Base-by-base conservation (phyloP, 2,113 vertebrate species). In the Sphaerodactylus townsendi region DNA sequence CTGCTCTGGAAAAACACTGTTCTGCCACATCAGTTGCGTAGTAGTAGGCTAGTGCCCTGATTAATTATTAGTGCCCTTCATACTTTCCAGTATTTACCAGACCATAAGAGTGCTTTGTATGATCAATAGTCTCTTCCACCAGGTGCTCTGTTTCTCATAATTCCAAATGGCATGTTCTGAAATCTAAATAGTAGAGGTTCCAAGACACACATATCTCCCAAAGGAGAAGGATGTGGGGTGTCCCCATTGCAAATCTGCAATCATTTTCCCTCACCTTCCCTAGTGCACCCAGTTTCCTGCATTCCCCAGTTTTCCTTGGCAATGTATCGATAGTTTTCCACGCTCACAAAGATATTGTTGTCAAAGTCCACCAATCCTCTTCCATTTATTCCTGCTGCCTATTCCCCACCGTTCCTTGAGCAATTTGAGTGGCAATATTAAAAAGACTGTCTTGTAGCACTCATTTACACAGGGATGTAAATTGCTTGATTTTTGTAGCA, bases 51-150 rank as follows among this genome's bases (percentile, higher is more conserved):
- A 75, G 68, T 72, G 56, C 69, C 85, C 93, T 95, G 94, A 95
- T 96, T 96, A 96, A 96, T 95, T 92, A 95, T 95, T 94, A 93
- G 94, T 92, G 83, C 90, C 92, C 91, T 92, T 62, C 93, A 93
- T 94, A 87, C 84, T 90, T 90, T 93, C 90, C 89, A 84, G 90
- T 96, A 92, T 96, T 95, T 96, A 93, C 94, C 88, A 90, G 88
- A 39, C 85, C 84, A 62, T 76, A 91, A 92, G n/a, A 93, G 76
- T 64, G 46, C 90, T 85, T 87, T 89, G 87, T 91, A 92, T 93
- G 93, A 94, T 86, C 75, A 65, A 93, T 95, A 95, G 94, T 95
- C 95, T 94, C 80, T 90, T 77, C 77, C 56, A 37, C 86, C 96
- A 96, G 95, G 85, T 96, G 96, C 85, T 82, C 79, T 78, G 64